These are phyloP conservation scores for Caradrina clavipalpis DNA, from an alignment of 2,888 invertebrate genomes.

Conservation along the genomic window DNA sequence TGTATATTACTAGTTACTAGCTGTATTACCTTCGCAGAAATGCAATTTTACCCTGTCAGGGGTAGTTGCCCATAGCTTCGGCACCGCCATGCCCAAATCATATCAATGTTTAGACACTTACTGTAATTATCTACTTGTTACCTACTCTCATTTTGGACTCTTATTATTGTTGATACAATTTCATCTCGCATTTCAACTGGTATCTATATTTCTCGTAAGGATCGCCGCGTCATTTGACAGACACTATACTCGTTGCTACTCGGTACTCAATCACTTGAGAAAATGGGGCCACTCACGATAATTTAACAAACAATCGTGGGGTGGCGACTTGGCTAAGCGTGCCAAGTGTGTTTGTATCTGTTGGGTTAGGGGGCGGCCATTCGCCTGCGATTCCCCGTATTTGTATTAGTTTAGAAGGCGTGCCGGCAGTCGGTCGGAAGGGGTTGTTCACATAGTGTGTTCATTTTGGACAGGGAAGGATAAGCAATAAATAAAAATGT, in stretches of 20 bases:
- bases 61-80: no score
- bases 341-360: conserved; percentile 13
- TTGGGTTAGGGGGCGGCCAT: background rate
- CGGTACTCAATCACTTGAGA: conserved; percentile 5
- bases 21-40: no score
- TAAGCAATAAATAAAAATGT: no score
- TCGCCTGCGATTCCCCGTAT: no score
- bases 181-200: background rate
- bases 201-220: background rate
- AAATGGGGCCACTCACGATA: conserved; percentile 22
- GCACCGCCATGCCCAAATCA: background rate
- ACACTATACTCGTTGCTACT: background rate
- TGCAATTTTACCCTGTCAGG: no score
- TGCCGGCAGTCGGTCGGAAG: no score
- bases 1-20: no score
- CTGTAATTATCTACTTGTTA: no score
- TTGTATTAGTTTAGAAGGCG: no score
- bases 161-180: background rate
- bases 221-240: background rate
- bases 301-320: conserved; percentile 18
- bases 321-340: conserved; percentile 6
- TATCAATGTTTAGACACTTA: background rate
- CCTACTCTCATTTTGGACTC: background rate
- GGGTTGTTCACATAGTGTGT: no score
- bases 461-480: no score